phyloP scores from a whole-genome alignment of 1,140 invertebrate species.

The Meloidogyne exigua region DNA sequence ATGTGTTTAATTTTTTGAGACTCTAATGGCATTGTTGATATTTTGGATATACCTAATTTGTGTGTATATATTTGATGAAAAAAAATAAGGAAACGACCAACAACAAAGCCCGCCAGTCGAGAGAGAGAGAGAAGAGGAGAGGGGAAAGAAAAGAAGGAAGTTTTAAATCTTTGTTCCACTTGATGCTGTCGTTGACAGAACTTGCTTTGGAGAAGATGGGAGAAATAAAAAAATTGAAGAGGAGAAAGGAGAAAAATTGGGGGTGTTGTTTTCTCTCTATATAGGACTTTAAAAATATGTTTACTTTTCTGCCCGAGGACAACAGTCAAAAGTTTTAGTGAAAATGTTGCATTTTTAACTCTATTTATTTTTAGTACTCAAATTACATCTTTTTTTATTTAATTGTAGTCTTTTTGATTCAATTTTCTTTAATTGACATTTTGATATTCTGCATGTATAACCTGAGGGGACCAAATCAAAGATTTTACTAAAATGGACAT shows the following conservation, averaged over 20 bases:
- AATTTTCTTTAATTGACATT: not conserved
- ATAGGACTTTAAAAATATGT: not conserved
- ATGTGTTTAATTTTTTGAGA: not conserved
- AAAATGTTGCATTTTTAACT: not conserved
- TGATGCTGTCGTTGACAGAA: slow-evolving; percentile 4
- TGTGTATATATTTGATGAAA: not conserved
- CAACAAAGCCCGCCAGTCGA: not conserved
- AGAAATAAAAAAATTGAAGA: not conserved
- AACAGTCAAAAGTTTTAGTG: not conserved
- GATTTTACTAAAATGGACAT: not conserved
- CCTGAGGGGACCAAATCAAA: not conserved
- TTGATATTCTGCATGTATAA: not conserved
- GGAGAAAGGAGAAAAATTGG: not conserved
- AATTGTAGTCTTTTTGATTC: not conserved
- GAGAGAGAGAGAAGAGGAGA: not conserved
- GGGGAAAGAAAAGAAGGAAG: not conserved
- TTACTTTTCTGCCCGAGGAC: not conserved
- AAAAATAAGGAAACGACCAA: not conserved
- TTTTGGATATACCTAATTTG: not conserved
- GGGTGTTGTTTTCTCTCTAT: not conserved
- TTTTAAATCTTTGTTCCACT: slow-evolving; percentile 1
- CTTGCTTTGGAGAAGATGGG: not conserved
- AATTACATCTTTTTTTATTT: not conserved
- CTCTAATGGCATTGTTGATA: not conserved
- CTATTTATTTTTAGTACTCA: not conserved